Base-by-base conservation (phyloP, 1,140 invertebrate species). In the Oryctes rhinoceros region DNA sequence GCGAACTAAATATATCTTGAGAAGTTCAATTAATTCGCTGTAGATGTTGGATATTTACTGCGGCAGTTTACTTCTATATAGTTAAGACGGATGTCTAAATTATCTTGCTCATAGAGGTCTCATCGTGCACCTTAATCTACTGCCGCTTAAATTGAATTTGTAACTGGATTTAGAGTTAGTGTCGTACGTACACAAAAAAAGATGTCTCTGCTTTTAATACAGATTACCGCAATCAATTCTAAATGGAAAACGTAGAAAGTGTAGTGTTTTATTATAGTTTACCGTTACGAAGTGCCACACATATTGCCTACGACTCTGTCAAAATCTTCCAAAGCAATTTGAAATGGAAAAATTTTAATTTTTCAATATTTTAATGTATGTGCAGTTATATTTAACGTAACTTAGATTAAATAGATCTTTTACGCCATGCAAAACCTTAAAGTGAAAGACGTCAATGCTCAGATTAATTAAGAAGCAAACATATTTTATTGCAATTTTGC, bases 11-110 rank as follows among this genome's bases (percentile, higher is more conserved):
- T 59, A 18, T 18, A 59, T 59, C 15, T 59, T n/a, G n/a, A 59
- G 53, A 59, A 59, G 53, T 59, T 59, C 18, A 59, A 59, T 59
- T 59, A 59, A 18, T 59, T 59, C 53, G n/a, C 53, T 59, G 6
- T 59, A n/a, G 53, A 59, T n/a, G 15, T 18, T 18, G 53, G 39
- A 44, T 44, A 44, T 44, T 44, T 44, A 44, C 39, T 59, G 18
- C 53, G 5, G 18, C 15, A n/a, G 13, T n/a, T 18, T 18, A 59
- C 7, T 59, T 18, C 0, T 59, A 6, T 59, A 6, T 59, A 18
- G 18, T 59, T 7, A 59, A 59, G 53, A 59, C 18, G 53, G 18
- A 59, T 44, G 9, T 10, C 9, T 59, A 59, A 59, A 59, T 59
- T n/a, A 18, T 59, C 53, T 59, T 59, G 10, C n/a, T 59, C 18